Evolutionary conservation across 2,113 vertebrate species (phyloP).

Genomic region (Ameiurus melas): DNA sequence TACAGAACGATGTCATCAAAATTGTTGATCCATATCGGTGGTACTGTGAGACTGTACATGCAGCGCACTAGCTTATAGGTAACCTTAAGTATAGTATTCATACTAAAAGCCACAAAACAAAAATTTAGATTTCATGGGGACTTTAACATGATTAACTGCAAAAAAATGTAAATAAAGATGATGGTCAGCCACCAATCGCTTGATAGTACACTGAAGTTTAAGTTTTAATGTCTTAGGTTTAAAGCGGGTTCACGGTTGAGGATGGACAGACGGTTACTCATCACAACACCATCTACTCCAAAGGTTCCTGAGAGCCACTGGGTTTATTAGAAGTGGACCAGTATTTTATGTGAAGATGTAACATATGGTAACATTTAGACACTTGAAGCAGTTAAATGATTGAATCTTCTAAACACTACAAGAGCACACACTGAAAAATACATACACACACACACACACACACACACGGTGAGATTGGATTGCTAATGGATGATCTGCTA

Average conservation of each 20-base stretch:
- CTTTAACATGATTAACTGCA: background rate
- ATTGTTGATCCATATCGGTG: no score
- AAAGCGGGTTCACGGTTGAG: background rate
- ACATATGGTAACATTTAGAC: background rate
- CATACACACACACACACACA: background rate
- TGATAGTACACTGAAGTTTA: background rate
- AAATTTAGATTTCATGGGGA: no score
- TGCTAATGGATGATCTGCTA: conserved; percentile 26
- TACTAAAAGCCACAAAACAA: no score
- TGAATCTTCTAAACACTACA: conserved; percentile 7
- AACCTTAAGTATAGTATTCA: no score
- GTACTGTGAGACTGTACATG: no score
- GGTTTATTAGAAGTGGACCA: background rate
- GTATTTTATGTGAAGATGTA: background rate
- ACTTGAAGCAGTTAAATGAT: conserved; percentile 7
- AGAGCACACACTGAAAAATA: background rate
- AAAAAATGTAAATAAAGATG: background rate
- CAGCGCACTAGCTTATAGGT: no score
- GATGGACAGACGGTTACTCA: background rate
- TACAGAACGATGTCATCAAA: no score
- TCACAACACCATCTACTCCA: background rate
- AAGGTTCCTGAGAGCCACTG: background rate
- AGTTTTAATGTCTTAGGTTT: background rate
- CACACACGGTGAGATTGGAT: conserved; percentile 11
- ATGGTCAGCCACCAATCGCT: background rate